A percentile compares a stretch with the other conserved stretches of the same genome.
These are phyloP conservation scores for Lerema accius DNA, from an alignment of 1,140 invertebrate species.

Conservation along the genomic window DNA sequence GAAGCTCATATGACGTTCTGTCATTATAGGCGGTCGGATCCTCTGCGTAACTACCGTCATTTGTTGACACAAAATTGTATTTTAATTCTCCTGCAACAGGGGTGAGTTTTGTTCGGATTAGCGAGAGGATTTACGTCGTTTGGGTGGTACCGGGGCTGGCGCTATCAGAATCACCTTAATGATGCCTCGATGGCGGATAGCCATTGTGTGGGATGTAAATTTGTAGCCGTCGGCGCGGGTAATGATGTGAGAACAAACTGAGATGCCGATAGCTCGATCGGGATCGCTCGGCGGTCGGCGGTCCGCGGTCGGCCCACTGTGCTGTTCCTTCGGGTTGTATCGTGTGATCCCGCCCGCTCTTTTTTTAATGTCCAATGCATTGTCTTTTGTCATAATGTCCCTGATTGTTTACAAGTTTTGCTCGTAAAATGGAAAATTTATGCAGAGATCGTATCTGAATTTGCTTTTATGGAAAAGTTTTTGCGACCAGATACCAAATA, in stretches of 20 bases:
- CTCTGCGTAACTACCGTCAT: conserved; percentile 49
- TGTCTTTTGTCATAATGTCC: conserved; percentile 37
- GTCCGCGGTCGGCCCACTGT: conserved; percentile 47
- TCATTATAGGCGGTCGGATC: conserved; percentile 44
- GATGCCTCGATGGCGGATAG: conserved; percentile 82
- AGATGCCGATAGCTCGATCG: conserved; percentile 79
- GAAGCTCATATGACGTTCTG: conserved; percentile 74
- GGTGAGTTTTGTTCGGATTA: conserved; percentile 41
- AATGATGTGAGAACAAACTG: conserved; percentile 83
- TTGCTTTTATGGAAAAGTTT: conserved; percentile 27
- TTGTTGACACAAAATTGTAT: conserved; percentile 30
- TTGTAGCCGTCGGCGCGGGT: conserved; percentile 82
- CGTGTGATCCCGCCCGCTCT: conserved; percentile 44
- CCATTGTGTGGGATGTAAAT: conserved; percentile 82
- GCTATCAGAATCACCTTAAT: conserved; percentile 83
- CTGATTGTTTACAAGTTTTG: conserved; percentile 32
- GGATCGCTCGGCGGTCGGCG: too few species aligned
- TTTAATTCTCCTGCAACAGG: conserved; percentile 38
- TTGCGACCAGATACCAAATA: conserved; percentile 16
- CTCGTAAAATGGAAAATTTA: conserved; percentile 33
- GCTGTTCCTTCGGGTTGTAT: conserved; percentile 35
- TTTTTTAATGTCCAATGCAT: conserved; percentile 47
- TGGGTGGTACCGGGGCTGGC: conserved; percentile 51
- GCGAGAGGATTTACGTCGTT: conserved; percentile 48
- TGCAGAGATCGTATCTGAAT: conserved; percentile 23